Evolutionary conservation across 2,888 invertebrate genomes (phyloP).

Genomic region (Epirrita christyi): DNA sequence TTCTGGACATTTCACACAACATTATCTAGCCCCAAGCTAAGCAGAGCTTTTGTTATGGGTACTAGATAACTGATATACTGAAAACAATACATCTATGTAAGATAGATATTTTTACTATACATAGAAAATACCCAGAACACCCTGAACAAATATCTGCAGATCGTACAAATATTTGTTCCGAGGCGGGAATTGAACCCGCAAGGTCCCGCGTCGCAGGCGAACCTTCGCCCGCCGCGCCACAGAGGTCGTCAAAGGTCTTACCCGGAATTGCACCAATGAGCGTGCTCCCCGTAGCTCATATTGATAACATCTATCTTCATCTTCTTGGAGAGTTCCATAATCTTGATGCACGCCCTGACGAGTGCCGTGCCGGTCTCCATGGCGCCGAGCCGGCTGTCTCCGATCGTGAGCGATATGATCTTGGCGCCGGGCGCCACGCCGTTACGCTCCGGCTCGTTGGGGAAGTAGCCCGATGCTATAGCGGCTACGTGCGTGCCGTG

Average conservation of each 20-base stretch:
- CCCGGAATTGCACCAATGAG: constrained; percentile 96
- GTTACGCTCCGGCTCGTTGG: constrained; percentile 93
- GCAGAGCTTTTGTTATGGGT: no score
- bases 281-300: constrained; percentile 99
- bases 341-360: constrained; percentile 94
- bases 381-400: constrained; percentile 94
- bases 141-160: no score
- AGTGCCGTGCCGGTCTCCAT: constrained; percentile 99
- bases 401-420: constrained; percentile 95
- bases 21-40: no score
- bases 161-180: no score
- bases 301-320: constrained; percentile 94
- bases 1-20: no score
- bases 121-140: no score
- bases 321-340: constrained; percentile 89
- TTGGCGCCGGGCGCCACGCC: constrained; percentile 99
- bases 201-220: no score
- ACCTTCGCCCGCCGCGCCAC: no score
- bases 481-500: constrained; percentile 99
- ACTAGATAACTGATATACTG: no score
- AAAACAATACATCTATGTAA: no score
- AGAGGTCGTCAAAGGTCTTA: constrained; percentile 75
- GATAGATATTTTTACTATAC: no score
- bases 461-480: constrained; percentile 96
- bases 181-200: no score